phyloP scores from a whole-genome alignment of 2,888 invertebrate genomes.

The Campoplex capitator region DNA sequence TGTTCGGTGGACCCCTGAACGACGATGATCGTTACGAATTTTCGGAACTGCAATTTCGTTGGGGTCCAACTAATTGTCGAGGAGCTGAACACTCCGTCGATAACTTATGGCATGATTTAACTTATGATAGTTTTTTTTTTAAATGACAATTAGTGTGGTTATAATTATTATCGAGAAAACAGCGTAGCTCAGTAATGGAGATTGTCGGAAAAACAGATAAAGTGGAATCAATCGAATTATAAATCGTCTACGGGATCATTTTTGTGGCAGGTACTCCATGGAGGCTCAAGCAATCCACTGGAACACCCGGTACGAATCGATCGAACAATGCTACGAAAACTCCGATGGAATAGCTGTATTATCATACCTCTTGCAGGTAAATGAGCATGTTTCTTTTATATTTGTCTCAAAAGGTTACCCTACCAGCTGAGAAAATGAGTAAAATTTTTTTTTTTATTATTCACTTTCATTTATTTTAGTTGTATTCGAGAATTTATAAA shows the following conservation, averaged over 20 bases:
- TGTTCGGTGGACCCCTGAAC: slow-evolving; percentile 74
- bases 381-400: not conserved
- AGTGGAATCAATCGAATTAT: not conserved
- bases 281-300: slow-evolving; percentile 78
- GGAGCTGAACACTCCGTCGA: slow-evolving; percentile 78
- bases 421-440: too few relatives aligned
- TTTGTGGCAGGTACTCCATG: slow-evolving; percentile 75
- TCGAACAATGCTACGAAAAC: slow-evolving; percentile 75
- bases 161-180: not conserved
- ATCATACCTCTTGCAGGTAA: slow-evolving; percentile 76
- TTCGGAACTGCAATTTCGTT: slow-evolving; percentile 75
- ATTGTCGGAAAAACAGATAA: not conserved
- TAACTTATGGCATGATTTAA: slow-evolving; percentile 71
- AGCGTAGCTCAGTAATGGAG: not conserved
- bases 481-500: too few relatives aligned
- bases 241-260: not conserved
- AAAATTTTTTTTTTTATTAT: too few relatives aligned
- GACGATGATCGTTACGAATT: slow-evolving; percentile 72
- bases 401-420: not conserved
- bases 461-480: too few relatives aligned
- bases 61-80: slow-evolving; percentile 75
- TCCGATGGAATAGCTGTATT: slow-evolving; percentile 76
- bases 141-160: not conserved
- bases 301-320: slow-evolving; percentile 73
- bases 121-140: not conserved